Percentiles rank a stretch among this genome's conserved stretches.
phyloP scores from a whole-genome alignment of 2,797 vertebrate genomes.

The Poeciliopsis paucimaculata region DNA sequence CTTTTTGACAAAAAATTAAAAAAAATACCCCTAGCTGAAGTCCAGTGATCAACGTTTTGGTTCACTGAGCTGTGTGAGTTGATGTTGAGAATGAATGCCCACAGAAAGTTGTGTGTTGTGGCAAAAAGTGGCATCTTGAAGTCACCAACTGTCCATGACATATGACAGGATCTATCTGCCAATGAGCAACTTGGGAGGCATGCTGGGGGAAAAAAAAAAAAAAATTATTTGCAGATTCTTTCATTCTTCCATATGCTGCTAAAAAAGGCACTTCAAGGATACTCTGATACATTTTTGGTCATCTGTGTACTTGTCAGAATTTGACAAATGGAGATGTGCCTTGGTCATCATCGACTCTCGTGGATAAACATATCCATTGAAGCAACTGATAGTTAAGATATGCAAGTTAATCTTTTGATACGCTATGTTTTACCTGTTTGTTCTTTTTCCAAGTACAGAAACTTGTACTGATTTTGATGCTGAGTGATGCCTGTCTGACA shows the following conservation, averaged over 20 bases:
- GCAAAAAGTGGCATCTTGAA: not conserved
- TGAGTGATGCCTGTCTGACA: not conserved
- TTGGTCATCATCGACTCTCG: not conserved
- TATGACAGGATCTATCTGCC: not conserved
- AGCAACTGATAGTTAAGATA: not conserved
- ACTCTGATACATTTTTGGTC: not conserved
- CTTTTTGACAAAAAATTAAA: not conserved
- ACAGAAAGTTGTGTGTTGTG: not conserved
- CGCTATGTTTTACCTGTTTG: not conserved
- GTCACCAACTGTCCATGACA: not conserved
- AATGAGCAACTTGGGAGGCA: not conserved
- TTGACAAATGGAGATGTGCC: not conserved
- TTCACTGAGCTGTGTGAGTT: not conserved
- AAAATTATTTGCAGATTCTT: not conserved
- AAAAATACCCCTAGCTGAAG: not conserved
- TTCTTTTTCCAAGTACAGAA: not conserved
- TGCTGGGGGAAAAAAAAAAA: not conserved
- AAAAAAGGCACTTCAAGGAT: not conserved
- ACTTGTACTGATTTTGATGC: not conserved
- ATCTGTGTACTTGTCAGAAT: not conserved
- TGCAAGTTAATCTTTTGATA: not conserved
- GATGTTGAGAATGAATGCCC: not conserved
- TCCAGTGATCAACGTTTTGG: not conserved
- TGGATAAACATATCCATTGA: not conserved
- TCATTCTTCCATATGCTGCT: not conserved